A percentile compares a stretch with the other conserved stretches of the same genome.
phyloP scores from a whole-genome alignment of 2,113 vertebrate genomes.

The Perca fluviatilis region DNA sequence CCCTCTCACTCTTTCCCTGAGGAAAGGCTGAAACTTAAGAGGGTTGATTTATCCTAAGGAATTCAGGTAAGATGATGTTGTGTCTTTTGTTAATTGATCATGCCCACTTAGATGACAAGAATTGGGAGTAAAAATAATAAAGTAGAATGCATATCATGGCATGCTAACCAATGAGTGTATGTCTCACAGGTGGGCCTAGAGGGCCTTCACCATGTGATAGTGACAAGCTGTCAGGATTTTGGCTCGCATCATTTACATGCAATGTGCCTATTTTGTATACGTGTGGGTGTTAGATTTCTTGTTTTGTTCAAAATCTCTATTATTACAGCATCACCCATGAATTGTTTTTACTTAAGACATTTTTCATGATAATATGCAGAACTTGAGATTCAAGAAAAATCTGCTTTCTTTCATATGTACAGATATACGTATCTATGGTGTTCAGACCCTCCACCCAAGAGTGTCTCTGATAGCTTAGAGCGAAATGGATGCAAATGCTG shows the following conservation, averaged over 20 bases:
- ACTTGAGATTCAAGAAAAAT: background rate
- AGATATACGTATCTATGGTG: background rate
- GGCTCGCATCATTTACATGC: background rate
- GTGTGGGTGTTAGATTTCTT: background rate
- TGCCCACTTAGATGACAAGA: background rate
- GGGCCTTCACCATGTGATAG: background rate
- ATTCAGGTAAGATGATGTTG: slow-evolving; percentile 78
- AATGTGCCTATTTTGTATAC: background rate
- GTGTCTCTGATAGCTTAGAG: background rate
- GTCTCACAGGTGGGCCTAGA: background rate
- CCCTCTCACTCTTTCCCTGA: slow-evolving; percentile 77
- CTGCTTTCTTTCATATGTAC: background rate
- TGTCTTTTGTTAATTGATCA: background rate
- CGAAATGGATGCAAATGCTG: background rate
- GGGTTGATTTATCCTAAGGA: slow-evolving; percentile 76
- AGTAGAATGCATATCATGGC: background rate
- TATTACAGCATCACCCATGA: background rate
- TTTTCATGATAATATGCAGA: background rate
- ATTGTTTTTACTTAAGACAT: background rate
- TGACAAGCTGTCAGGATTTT: background rate
- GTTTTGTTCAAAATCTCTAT: background rate
- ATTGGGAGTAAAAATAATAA: background rate
- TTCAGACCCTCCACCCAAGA: background rate
- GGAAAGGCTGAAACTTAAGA: slow-evolving; percentile 73
- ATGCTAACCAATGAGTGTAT: background rate